Conservation (phyloP, 2,797 vertebrate genomes). For the Siniperca obscura region DNA sequence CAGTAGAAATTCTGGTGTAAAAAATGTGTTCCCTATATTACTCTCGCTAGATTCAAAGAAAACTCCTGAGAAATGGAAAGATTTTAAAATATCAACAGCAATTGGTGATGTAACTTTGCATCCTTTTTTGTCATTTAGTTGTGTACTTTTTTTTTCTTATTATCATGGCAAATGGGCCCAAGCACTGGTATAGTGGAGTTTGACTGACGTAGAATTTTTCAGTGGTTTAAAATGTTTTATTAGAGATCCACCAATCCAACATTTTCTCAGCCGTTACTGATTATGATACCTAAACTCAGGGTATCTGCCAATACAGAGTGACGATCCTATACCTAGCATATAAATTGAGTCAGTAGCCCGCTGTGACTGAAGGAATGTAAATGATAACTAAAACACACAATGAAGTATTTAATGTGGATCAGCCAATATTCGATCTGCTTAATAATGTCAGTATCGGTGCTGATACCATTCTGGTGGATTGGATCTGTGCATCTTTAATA, state of each 20-base stretch:
- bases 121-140: background rate
- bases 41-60: background rate
- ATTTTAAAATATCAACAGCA: background rate
- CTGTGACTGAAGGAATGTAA: background rate
- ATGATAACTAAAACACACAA: background rate
- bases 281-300: background rate
- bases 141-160: background rate
- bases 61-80: background rate
- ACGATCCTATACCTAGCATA: background rate
- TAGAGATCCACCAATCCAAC: background rate
- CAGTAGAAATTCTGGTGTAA: background rate
- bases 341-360: background rate
- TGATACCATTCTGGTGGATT: background rate
- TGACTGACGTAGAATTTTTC: background rate
- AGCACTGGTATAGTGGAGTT: background rate
- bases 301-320: background rate
- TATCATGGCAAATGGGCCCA: background rate
- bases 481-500: background rate
- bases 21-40: background rate
- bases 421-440: background rate
- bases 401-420: background rate
- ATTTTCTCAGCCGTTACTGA: background rate
- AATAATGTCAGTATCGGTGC: too few species aligned
- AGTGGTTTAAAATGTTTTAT: background rate
- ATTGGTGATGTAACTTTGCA: background rate